A percentile compares a stretch with the other conserved stretches of the same genome.
phyloP scores from a whole-genome alignment of 2,888 invertebrate species.

The Diadegma fenestrale region DNA sequence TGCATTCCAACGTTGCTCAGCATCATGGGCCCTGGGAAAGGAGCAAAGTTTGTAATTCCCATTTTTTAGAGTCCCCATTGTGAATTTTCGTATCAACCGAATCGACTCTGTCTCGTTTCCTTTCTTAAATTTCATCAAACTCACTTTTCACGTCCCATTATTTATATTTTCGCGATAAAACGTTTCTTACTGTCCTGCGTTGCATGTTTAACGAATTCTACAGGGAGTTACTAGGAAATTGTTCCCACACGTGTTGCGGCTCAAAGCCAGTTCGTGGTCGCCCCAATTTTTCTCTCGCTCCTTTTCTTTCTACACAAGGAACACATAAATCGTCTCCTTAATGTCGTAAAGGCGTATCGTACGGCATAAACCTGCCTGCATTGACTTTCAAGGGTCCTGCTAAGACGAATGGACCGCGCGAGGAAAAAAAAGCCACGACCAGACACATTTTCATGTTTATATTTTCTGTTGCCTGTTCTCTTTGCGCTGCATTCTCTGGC shows the following conservation, averaged over 20 bases:
- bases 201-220: conserved; percentile 10
- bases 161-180: neutral
- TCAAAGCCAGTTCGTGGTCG: conserved; percentile 43
- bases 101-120: conserved; percentile 47
- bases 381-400: neutral
- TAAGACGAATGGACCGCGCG: neutral
- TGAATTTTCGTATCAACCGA: conserved; percentile 24
- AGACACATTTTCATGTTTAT: neutral
- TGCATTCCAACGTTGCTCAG: too few relatives aligned
- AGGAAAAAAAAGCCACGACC: neutral
- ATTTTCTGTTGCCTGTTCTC: neutral
- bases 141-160: neutral
- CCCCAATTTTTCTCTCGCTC: conserved; percentile 41
- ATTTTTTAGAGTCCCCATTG: conserved; percentile 15
- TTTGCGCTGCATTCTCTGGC: conserved; percentile 2
- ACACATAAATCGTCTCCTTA: conserved; percentile 8
- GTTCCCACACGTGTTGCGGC: neutral
- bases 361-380: conserved; percentile 4
- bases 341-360: conserved; percentile 11
- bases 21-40: neutral
- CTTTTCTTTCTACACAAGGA: neutral
- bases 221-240: neutral
- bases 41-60: conserved; percentile 31
- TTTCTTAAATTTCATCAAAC: conserved; percentile 52
- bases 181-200: conserved; percentile 13